phyloP scores from a whole-genome alignment of 2,113 vertebrate genomes.

The Mus pahari region DNA sequence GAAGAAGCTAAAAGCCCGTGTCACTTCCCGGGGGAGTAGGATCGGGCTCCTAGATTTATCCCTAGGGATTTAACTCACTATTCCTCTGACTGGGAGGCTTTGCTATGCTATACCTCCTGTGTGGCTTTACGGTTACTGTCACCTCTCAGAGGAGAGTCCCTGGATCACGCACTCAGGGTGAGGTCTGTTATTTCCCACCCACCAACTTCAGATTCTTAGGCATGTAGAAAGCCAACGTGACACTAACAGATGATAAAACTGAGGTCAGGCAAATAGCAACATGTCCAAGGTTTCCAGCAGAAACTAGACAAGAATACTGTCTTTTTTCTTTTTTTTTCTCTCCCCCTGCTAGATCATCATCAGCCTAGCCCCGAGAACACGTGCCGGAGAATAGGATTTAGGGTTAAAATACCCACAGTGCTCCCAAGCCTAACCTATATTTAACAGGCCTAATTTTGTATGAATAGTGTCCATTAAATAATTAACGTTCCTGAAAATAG shows the following conservation, averaged over 20 bases:
- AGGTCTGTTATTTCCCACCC: not conserved
- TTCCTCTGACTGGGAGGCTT: not conserved
- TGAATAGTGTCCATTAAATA: conserved; percentile 78
- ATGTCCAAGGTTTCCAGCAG: not conserved
- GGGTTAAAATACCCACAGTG: conserved; percentile 66
- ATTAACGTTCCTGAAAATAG: conserved; percentile 81
- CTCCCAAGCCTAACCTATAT: conserved; percentile 69
- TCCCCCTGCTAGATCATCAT: not conserved
- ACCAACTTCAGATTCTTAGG: not conserved
- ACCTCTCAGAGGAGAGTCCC: not conserved
- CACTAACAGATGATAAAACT: not conserved
- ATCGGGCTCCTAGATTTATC: not conserved
- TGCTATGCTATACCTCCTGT: not conserved
- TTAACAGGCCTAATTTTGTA: conserved; percentile 76
- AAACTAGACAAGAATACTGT: not conserved
- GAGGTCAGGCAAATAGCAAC: not conserved
- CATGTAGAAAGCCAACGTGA: not conserved
- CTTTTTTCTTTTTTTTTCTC: not conserved
- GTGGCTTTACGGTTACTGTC: not conserved
- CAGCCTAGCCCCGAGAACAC: not conserved
- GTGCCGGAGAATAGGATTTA: not conserved
- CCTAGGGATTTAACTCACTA: not conserved
- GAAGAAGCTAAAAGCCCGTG: not conserved
- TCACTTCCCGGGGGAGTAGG: not conserved
- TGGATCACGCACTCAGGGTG: not conserved